These are phyloP conservation scores for Pomacea canaliculata DNA, from an alignment of 2,888 invertebrate genomes.

Conservation along the genomic window DNA sequence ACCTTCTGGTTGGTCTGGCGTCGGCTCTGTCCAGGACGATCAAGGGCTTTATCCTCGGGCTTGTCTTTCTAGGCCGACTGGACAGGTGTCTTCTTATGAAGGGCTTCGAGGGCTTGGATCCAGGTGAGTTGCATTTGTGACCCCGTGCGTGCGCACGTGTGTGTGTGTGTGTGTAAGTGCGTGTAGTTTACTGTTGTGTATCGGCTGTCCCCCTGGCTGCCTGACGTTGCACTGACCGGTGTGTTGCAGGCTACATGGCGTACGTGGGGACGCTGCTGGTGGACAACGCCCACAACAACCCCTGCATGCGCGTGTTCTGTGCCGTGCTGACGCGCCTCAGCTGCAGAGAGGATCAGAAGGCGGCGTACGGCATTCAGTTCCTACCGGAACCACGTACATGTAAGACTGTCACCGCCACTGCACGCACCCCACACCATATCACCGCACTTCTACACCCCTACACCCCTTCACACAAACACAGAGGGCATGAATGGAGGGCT, in stretches of 20 bases:
- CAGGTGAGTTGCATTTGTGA: slow-evolving; percentile 32
- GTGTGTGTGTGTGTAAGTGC: slow-evolving; percentile 1
- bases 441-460: no score
- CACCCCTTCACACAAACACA: no score
- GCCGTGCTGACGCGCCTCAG: slow-evolving; percentile 10
- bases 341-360: not conserved
- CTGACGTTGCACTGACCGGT: no score
- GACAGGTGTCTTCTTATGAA: slow-evolving; percentile 46
- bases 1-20: slow-evolving; percentile 47
- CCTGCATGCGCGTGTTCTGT: slow-evolving; percentile 30
- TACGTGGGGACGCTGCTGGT: slow-evolving; percentile 29
- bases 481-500: no score
- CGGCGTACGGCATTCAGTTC: not conserved
- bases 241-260: slow-evolving; percentile 24
- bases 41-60: slow-evolving; percentile 40
- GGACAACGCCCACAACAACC: slow-evolving; percentile 36
- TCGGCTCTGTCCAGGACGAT: slow-evolving; percentile 40
- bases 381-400: slow-evolving; percentile 6
- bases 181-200: not conserved
- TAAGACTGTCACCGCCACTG: not conserved
- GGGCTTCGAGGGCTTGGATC: slow-evolving; percentile 49
- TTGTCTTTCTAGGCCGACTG: slow-evolving; percentile 41
- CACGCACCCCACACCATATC: no score
- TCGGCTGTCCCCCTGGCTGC: no score
- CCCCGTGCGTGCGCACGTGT: not conserved